Base-by-base conservation (phyloP, 2,888 invertebrate species). In the Perithous albicinctus region DNA sequence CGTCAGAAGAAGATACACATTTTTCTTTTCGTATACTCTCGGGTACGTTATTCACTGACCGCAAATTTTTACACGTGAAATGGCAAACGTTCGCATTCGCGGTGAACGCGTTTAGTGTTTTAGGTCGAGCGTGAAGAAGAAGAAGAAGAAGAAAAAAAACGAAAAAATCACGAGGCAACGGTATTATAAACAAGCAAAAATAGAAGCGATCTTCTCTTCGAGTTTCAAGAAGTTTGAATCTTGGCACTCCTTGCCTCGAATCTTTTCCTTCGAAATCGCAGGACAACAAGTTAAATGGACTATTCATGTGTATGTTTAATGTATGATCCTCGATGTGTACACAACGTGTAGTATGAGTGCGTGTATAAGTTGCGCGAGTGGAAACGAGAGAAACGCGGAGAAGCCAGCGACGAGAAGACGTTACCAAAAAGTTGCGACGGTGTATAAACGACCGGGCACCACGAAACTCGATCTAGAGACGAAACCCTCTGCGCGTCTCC, bases 251-350 rank as follows among this genome's bases (percentile, higher is more conserved):
- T 43, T 8, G 15, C 43, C 41, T 66, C 41, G 10, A 10, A 7
- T 59, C 18, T 38, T 48, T 61, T 48, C 26, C 32, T 67, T 29
- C 59, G 59, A 15, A 41, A 7, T 48, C 51, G 32, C 51, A 64
- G 69, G 43, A 80, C 80, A 85, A 87, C 85, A 87, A 87, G 63
- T 67, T 77, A 81, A 80, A 80, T 69, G 61, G 67, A 77, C 67
- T 69, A 78, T 77, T 73, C 73, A 63, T 73, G 73, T 77, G 64
- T 74, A 74, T 78, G 81, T 78, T 82, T 82, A 78, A 78, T 82
- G 78, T 70, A 74, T 74, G 73, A 81, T 78, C 56, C 56, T 15
- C 32, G 38, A 63, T 69, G 54, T 73, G 59, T 67, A 8, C 66
- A 46, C 48, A 59, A 23, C 26, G 38, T 23, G 26, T 29, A 15